Base-by-base conservation (phyloP, 2,113 vertebrate species). In the Megaceryle maxima region DNA sequence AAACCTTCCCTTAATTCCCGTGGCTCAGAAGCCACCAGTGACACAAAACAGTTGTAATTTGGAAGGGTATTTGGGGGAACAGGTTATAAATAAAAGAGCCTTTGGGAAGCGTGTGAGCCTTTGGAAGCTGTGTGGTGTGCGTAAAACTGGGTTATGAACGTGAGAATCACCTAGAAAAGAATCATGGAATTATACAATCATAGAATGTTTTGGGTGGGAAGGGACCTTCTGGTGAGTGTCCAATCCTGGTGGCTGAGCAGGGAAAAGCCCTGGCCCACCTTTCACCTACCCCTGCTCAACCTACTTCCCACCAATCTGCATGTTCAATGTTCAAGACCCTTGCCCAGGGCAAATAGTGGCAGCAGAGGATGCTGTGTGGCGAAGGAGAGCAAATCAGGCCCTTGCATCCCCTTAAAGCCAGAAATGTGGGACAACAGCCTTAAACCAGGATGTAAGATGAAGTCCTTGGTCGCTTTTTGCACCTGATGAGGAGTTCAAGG, bases 1-100 rank as follows among this genome's bases (percentile, higher is more conserved):
- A 96, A 96, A 96, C 91, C 92, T 94, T 91, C 59, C 72, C 6
- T 41, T 39, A 87, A 95, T 92, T 94, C 95, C 90, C 77, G 7
- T 50, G 22, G 90, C 90, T 62, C 90, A 6, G 22, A 17, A 85
- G 75, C 55, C 87, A 93, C 85, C 69, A n/a, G 57, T 73, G 74
- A 55, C 81, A 92, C 78, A 63, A 75, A 96, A 2, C 88, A 25
- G 73, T 73, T 67, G 46, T 14, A 6, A 59, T 87, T 89, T 77
- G 66, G 64, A 50, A n/a, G 31, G 79, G 29, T 12, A 43, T 43
- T 73, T 35, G 39, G 68, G 51, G 39, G 44, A 91, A 63, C 3
- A 16, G 44, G 28, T 5, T 31, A 41, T 33, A 70, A 74, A 55
- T 50, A 63, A 88, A 67, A 8, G 21, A 41, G 37, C 31, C 33